Percentiles rank a stretch among this genome's conserved stretches.
These are phyloP conservation scores for Philopotamus ludificatus DNA, from an alignment of 1,140 invertebrate species.

Conservation along the genomic window DNA sequence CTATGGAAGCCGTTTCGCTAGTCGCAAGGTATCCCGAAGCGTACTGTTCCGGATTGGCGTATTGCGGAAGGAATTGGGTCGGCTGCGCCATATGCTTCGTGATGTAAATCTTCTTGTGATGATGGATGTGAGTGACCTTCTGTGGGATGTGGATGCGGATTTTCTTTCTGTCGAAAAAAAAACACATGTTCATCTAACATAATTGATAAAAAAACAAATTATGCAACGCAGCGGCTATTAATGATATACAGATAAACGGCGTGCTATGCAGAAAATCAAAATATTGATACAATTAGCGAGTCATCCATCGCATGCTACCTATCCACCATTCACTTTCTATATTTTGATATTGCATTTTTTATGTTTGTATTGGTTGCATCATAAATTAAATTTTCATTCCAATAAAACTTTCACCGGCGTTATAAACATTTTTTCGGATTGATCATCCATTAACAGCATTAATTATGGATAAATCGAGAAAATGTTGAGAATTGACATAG, in stretches of 20 bases:
- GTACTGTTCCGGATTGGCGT: slow-evolving; percentile 43
- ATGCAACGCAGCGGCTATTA: not conserved
- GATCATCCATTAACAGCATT: no score
- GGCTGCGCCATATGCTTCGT: slow-evolving; percentile 51
- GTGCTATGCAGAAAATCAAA: not conserved
- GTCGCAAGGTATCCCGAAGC: slow-evolving; percentile 25
- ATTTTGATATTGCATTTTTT: no score
- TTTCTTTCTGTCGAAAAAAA: slow-evolving; percentile 52
- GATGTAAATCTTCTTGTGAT: slow-evolving; percentile 56
- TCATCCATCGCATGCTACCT: not conserved
- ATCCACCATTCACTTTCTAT: not conserved
- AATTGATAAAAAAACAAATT: slow-evolving; percentile 39
- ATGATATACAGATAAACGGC: not conserved
- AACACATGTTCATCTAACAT: no score
- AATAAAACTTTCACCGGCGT: no score
- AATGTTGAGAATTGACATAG: no score
- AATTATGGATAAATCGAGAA: no score
- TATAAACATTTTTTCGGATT: no score
- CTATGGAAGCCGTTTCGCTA: not conserved
- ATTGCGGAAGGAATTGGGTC: slow-evolving; percentile 46
- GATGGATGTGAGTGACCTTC: slow-evolving; percentile 57
- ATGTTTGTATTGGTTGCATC: no score
- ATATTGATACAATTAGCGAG: not conserved
- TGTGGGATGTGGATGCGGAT: slow-evolving; percentile 58
- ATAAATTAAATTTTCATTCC: no score